Evolutionary conservation across 2,888 invertebrate species (phyloP), one percentile per base, ranked within the genome.

Genomic region (Zootermopsis nevadensis): DNA sequence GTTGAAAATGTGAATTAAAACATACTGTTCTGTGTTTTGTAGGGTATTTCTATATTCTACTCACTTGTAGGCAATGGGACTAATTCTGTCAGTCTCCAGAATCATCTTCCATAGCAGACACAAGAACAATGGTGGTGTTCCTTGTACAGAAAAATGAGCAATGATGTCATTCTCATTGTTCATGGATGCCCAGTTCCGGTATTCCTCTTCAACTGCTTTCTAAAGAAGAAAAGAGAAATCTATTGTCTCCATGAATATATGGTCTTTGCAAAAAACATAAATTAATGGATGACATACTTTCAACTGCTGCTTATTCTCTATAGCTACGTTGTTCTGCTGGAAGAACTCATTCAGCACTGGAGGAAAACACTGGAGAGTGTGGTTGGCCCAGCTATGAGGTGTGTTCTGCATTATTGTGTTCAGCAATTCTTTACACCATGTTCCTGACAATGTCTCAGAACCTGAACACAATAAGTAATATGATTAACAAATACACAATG

Each of bases 71-170:
- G 98, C 98, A 82, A 98, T 97, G 0, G 98, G 96, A 87, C 95
- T 96, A 77, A 99, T 97, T 86, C 96, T 93, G 88, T 98, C 98
- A 0, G 97, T 97, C 89, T 99, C 98, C 87, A 98, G 93, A 86
- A 98, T 94, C 94, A 98, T 98, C 90, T 98, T 98, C 95, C 98
- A 99, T 3, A 99, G 90, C 38, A 99, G 91, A 88, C 98, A 99
- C 0, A 98, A 91, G 89, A 99, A 99, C 31, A 98, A 90, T 0
- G 96, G 95, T 55, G 97, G 97, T 4, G 97, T 97, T 67, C 96
- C 96, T n/a, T 96, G 95, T 30, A 97, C 95, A 0, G 98, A 97
- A 89, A 99, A 99, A 89, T 99, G 98, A 0, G 97, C 95, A 87
- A 99, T 97, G 67, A 98, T 97, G 88, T 98, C 98, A 88, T 97